These are phyloP conservation scores for Menidia menidia DNA, from an alignment of 2,797 vertebrate genomes.

Conservation along the genomic window DNA sequence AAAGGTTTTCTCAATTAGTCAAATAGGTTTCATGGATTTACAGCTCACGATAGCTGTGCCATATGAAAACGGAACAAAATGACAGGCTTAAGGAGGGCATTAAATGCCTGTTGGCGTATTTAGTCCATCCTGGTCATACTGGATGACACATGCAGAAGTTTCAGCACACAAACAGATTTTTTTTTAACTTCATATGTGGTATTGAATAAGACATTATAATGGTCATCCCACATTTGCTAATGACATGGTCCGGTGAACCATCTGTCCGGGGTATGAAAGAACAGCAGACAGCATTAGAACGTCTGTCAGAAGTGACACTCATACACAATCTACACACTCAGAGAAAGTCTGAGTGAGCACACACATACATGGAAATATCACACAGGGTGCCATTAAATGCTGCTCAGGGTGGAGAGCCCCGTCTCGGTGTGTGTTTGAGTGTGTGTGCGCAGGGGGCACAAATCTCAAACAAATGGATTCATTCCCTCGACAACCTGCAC, in stretches of 20 bases:
- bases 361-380: conserved; percentile 44
- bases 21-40: too few species aligned
- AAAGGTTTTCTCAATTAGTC: too few species aligned
- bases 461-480: conserved; percentile 72
- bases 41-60: neutral
- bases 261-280: conserved; percentile 71
- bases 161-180: conserved; percentile 41
- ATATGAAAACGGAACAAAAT: conserved; percentile 23
- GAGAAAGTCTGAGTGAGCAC: conserved; percentile 6
- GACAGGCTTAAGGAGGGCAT: conserved; percentile 6
- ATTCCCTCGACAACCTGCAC: conserved; percentile 57
- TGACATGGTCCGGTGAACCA: conserved; percentile 74
- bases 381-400: conserved; percentile 66
- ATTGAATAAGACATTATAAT: conserved; percentile 71
- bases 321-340: conserved; percentile 31
- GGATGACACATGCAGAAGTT: conserved; percentile 24
- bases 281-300: conserved; percentile 64
- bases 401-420: conserved; percentile 60
- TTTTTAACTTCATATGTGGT: conserved; percentile 49
- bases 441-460: conserved; percentile 48
- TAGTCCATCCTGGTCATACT: conserved; percentile 15
- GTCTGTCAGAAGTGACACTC: conserved; percentile 59
- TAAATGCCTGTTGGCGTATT: conserved; percentile 21
- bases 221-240: conserved; percentile 69
- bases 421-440: conserved; percentile 47